Evolutionary conservation across 1,140 invertebrate species (phyloP).

Genomic region (Pseudomyrmex dendroicus): DNA sequence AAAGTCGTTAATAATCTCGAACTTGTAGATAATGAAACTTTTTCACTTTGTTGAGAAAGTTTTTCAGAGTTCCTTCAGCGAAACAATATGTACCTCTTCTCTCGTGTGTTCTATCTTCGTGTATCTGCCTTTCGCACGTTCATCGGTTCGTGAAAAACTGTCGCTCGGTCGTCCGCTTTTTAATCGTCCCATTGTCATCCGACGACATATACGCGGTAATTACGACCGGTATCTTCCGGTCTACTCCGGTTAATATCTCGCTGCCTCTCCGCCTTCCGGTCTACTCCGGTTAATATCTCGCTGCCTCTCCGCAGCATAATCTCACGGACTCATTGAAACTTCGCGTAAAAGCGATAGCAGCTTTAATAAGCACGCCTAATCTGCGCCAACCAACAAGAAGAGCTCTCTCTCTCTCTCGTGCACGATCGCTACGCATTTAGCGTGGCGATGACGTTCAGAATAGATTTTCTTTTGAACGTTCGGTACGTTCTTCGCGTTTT

Average conservation of each 20-base stretch:
- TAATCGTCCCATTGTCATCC: slow-evolving; percentile 62
- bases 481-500: background rate
- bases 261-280: slow-evolving; percentile 57
- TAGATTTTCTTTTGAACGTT: slow-evolving; percentile 15
- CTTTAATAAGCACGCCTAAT: slow-evolving; percentile 79
- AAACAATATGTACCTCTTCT: background rate
- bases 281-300: slow-evolving; percentile 67
- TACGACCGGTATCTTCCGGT: slow-evolving; percentile 43
- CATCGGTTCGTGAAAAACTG: slow-evolving; percentile 52
- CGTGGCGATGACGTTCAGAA: slow-evolving; percentile 4
- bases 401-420: background rate
- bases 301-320: slow-evolving; percentile 73
- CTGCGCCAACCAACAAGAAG: slow-evolving; percentile 72
- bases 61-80: too few species aligned
- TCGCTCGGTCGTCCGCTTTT: slow-evolving; percentile 29
- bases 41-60: background rate
- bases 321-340: slow-evolving; percentile 80
- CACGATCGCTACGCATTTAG: background rate
- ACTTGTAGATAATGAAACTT: background rate
- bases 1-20: background rate
- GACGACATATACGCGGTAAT: slow-evolving; percentile 35
- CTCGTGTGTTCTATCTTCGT: background rate
- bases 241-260: slow-evolving; percentile 67
- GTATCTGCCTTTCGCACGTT: background rate
- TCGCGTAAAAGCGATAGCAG: slow-evolving; percentile 75